These are phyloP conservation scores for Gila orcuttii DNA, from an alignment of 2,113 vertebrate species.

Conservation along the genomic window DNA sequence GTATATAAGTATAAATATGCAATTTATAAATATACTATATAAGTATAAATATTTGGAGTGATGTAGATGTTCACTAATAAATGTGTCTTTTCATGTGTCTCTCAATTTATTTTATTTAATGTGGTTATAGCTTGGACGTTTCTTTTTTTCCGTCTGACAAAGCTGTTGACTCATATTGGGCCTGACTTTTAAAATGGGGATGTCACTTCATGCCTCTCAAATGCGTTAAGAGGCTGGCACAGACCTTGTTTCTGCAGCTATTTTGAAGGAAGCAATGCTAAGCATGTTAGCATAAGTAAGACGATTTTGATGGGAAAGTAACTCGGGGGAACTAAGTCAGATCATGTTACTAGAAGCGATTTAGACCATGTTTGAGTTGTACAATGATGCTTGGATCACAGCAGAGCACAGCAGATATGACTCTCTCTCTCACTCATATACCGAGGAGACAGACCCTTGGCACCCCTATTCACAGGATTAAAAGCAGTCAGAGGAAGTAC, in stretches of 20 bases:
- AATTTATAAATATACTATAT: not conserved
- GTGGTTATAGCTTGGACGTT: not conserved
- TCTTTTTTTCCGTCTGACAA: constrained; percentile 47
- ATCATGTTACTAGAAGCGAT: constrained; percentile 63
- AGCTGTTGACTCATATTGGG: constrained; percentile 58
- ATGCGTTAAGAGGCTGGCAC: constrained; percentile 62
- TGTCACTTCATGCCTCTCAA: constrained; percentile 66
- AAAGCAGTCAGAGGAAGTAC: constrained; percentile 59
- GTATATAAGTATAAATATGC: not conserved
- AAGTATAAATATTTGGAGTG: not conserved
- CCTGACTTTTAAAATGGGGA: constrained; percentile 66
- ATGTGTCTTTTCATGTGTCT: not conserved
- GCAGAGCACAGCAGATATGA: constrained; percentile 52
- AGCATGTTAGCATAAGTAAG: constrained; percentile 72
- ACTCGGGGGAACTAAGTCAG: constrained; percentile 72
- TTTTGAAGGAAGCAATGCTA: constrained; percentile 71
- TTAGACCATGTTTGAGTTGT: constrained; percentile 67
- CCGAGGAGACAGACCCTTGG: constrained; percentile 62
- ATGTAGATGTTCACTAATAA: not conserved
- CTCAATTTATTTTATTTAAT: not conserved
- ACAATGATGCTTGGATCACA: constrained; percentile 67
- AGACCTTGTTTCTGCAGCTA: constrained; percentile 69
- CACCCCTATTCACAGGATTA: constrained; percentile 70
- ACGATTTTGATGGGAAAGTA: constrained; percentile 69
- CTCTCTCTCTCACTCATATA: constrained; percentile 62